phyloP scores from a whole-genome alignment of 1,140 invertebrate genomes.

The Heliothis virescens region DNA sequence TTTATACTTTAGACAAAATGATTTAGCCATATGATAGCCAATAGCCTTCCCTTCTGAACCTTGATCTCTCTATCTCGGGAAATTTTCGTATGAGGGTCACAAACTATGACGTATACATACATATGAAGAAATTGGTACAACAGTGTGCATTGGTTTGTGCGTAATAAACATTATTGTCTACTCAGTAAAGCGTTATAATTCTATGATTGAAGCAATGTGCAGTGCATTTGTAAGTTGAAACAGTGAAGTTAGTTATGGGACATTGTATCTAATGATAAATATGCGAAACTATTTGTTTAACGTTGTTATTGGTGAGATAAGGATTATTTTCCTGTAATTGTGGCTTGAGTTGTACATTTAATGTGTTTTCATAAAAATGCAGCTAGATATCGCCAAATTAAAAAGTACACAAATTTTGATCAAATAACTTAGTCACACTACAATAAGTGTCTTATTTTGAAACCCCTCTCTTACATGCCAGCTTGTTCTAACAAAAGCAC shows the following conservation, averaged over 20 bases:
- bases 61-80: slow-evolving; percentile 62
- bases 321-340: slow-evolving; percentile 38
- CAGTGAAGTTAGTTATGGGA: slow-evolving; percentile 33
- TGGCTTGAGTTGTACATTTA: neutral
- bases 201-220: neutral
- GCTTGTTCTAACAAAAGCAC: neutral
- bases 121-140: slow-evolving; percentile 40
- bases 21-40: slow-evolving; percentile 58
- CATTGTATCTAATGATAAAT: slow-evolving; percentile 37
- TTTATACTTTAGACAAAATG: slow-evolving; percentile 10
- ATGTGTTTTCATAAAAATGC: neutral
- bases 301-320: slow-evolving; percentile 26
- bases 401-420: neutral
- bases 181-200: slow-evolving; percentile 5
- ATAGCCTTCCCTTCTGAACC: slow-evolving; percentile 62
- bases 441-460: too few relatives aligned
- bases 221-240: slow-evolving; percentile 12
- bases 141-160: slow-evolving; percentile 15
- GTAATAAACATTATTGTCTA: slow-evolving; percentile 1
- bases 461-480: neutral
- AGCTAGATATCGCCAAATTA: neutral
- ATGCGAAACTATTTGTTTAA: slow-evolving; percentile 44
- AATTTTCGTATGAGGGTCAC: slow-evolving; percentile 59
- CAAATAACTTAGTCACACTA: too few relatives aligned
- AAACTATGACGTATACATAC: slow-evolving; percentile 51